A percentile compares a stretch with the other conserved stretches of the same genome.
phyloP scores from a whole-genome alignment of 1,140 invertebrate species.

The Pachyrhynchus sulphureomaculatus region DNA sequence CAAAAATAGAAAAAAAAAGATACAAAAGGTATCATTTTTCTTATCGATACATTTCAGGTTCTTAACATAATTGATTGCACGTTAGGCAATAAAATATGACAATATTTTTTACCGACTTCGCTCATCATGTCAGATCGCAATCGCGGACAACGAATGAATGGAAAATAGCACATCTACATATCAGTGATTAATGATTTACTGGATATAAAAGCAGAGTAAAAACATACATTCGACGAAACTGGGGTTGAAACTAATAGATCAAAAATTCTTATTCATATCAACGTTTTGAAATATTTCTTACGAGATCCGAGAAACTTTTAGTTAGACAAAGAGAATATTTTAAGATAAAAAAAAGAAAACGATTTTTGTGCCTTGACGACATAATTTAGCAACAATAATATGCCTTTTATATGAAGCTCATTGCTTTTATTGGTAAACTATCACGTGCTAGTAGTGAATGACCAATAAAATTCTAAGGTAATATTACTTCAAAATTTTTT shows the following conservation, averaged over 20 bases:
- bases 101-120: conserved; percentile 29
- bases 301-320: conserved; percentile 1
- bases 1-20: too few relatives aligned
- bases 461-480: too few relatives aligned
- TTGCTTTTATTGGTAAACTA: not conserved
- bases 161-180: conserved; percentile 33
- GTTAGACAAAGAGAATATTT: not conserved
- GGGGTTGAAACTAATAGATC: conserved; percentile 29
- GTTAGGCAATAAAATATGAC: conserved; percentile 30
- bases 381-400: too few relatives aligned
- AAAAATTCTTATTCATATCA: conserved; percentile 28
- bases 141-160: conserved; percentile 57
- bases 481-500: too few relatives aligned
- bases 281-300: conserved; percentile 15
- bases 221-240: conserved; percentile 23
- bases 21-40: conserved; percentile 26
- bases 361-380: too few relatives aligned
- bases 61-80: conserved; percentile 30
- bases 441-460: too few relatives aligned
- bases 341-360: not conserved
- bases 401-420: not conserved
- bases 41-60: conserved; percentile 16
- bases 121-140: conserved; percentile 62
- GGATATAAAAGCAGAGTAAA: conserved; percentile 18
- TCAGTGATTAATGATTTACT: conserved; percentile 30